Base-by-base conservation (phyloP, 2,113 vertebrate genomes). In the Etheostoma spectabile region DNA sequence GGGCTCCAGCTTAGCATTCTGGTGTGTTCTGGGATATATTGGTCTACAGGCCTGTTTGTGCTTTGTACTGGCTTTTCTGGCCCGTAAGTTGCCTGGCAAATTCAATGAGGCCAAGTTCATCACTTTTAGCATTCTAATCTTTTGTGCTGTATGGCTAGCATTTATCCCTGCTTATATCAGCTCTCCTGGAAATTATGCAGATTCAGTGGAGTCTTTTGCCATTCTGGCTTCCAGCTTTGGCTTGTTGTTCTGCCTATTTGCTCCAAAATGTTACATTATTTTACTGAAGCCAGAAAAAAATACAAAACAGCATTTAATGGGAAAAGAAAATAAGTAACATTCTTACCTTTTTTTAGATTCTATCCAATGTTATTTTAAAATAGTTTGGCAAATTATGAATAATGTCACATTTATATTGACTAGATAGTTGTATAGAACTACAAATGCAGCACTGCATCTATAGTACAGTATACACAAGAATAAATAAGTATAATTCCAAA, bases 41-140 rank as follows among this genome's bases (percentile, higher is more conserved):
- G 94, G 92, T 2, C 0, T 94, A n/a, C 90, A 94, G 80, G 87
- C 90, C 1, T 52, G 84, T 18, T n/a, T 90, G 5, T 89, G 93
- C 77, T 92, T 95, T 46, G 48, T 93, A 3, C 62, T 95, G 24
- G 95, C 95, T 64, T 95, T 95, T 80, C 76, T 95, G 10, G 93
- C 93, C 0, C 91, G 93, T 16, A 94, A 92, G n/a, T 53, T 95
- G 30, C 95, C 95, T 1, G 93, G 94, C 76, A 95, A 95, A 22
- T 95, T 95, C 63, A 96, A 95, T 57, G 95, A 95, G 79, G 94
- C 95, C 27, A 95, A 95, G 77, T 94, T 91, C 12, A 96, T 96
- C 52, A 94, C 94, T 21, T 96, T 96, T 61, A 96, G 94, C 83
- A 93, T 95, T 93, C 46, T 95, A 57, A 95, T 95, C 78, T 95